Conservation (phyloP, 1,140 invertebrate genomes). For the Microplitis demolitor region DNA sequence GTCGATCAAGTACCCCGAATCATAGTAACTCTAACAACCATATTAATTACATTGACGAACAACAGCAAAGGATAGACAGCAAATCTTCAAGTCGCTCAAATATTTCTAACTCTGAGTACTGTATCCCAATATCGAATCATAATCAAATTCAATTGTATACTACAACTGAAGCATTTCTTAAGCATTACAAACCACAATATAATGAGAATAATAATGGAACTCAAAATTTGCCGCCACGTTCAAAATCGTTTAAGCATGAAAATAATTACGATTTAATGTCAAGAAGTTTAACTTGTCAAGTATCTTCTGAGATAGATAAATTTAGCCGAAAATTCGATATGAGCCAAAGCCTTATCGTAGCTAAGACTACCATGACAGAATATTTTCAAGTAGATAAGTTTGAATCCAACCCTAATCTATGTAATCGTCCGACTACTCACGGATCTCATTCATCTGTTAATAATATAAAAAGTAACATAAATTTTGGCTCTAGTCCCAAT, state of each 20-base stretch:
- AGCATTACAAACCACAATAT: conserved; percentile 41
- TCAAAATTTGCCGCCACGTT: background rate
- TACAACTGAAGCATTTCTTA: conserved; percentile 44
- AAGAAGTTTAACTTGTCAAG: conserved; percentile 48
- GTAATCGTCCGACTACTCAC: conserved; percentile 31
- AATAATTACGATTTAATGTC: conserved; percentile 46
- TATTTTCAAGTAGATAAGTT: conserved; percentile 54
- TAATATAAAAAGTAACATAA: conserved; percentile 23
- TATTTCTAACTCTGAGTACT: conserved; percentile 28
- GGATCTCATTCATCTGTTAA: conserved; percentile 50
- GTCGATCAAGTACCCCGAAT: conserved; percentile 41
- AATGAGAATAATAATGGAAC: conserved; percentile 48
- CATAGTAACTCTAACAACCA: conserved; percentile 6
- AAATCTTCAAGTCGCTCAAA: conserved; percentile 31
- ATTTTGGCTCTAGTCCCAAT: conserved; percentile 45
- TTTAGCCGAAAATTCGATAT: conserved; percentile 51
- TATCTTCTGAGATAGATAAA: conserved; percentile 44
- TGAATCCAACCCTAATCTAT: conserved; percentile 49
- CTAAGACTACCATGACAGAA: conserved; percentile 56
- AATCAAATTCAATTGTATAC: conserved; percentile 49
- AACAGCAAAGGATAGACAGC: conserved; percentile 13
- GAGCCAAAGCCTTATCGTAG: conserved; percentile 58
- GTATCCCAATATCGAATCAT: conserved; percentile 37
- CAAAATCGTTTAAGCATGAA: conserved; percentile 24
- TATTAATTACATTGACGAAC: conserved; percentile 15